Evolutionary conservation across 1,140 invertebrate genomes (phyloP), one percentile per base, ranked within the genome.

Genomic region (Trichoplusia ni): DNA sequence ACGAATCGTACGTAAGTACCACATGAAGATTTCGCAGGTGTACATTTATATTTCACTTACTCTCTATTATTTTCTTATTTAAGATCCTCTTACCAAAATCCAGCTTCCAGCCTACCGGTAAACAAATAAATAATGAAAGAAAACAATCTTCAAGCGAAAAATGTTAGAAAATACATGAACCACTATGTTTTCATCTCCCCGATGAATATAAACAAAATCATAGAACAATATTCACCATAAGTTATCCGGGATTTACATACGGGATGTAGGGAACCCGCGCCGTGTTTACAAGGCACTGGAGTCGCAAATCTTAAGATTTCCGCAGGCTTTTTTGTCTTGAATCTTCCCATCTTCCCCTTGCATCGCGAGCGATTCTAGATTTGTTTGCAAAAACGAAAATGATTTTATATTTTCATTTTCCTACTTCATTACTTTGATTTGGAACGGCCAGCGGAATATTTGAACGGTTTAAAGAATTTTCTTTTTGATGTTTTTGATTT

Each of bases 331-430:
- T 58, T 44, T 58, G 27, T 58, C 38, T 58, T 5, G 25, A 58
- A 58, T 42, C 23, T 44, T 44, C 23, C n/a, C n/a, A n/a, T n/a
- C n/a, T n/a, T n/a, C n/a, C 38, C 54, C 18, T 42, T 44, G 54
- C 54, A 58, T 18, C 33, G 14, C 54, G 37, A 44, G 38, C 37
- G 19, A 31, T 58, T 58, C 38, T 11, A 58, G 54, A 58, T 58
- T 33, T 58, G 54, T 58, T 58, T 58, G 54, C 38, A 58, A 44
- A 58, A 44, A 58, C 37, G 21, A 58, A 58, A 58, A 42, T 58
- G 54, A 58, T 58, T 58, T 58, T 42, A 58, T 58, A 58, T 58
- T 58, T 56, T 58, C 54, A 58, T 58, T 58, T 58, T 44, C 54
- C 27, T 58, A 58, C 54, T 58, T 58, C 54, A 58, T 58, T 58